Evolutionary conservation across 2,888 invertebrate species (phyloP).

Genomic region (Drosophila mimetica): DNA sequence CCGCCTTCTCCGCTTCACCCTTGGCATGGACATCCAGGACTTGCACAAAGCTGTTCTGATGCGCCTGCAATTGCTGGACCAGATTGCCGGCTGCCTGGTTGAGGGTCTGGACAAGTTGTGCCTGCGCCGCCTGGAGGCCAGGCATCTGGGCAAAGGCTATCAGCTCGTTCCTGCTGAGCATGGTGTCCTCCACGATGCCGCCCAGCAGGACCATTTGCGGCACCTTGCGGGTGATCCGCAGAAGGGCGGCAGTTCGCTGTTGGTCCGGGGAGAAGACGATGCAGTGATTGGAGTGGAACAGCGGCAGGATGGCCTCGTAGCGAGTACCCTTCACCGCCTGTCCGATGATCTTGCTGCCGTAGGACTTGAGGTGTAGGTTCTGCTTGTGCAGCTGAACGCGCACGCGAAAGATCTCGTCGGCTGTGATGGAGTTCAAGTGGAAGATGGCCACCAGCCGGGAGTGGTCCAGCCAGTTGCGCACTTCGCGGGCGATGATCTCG

Average conservation of each 20-base stretch:
- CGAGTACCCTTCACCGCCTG: slow-evolving; percentile 88
- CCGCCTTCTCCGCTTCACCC: slow-evolving; percentile 20
- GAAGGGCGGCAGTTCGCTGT: slow-evolving; percentile 86
- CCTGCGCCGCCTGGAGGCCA: slow-evolving; percentile 87
- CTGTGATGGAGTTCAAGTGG: slow-evolving; percentile 89
- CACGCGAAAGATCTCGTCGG: slow-evolving; percentile 88
- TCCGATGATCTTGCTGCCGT: slow-evolving; percentile 87
- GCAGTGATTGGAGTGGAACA: slow-evolving; percentile 88
- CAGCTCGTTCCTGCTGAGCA: slow-evolving; percentile 89
- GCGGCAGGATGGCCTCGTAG: slow-evolving; percentile 88
- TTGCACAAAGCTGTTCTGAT: slow-evolving; percentile 88
- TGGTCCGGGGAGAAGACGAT: slow-evolving; percentile 90
- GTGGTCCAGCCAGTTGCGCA: slow-evolving; percentile 88
- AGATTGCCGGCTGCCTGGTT: slow-evolving; percentile 88
- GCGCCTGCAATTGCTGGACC: slow-evolving; percentile 88
- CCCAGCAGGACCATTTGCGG: slow-evolving; percentile 90
- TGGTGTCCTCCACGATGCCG: slow-evolving; percentile 89
- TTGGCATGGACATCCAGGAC: slow-evolving; percentile 87
- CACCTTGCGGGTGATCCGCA: slow-evolving; percentile 89
- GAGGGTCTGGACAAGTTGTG: slow-evolving; percentile 89
- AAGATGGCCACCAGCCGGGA: slow-evolving; percentile 90
- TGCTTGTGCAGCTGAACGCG: slow-evolving; percentile 87
- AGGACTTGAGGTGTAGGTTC: slow-evolving; percentile 89
- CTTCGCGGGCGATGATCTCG: slow-evolving; percentile 89
- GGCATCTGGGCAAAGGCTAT: slow-evolving; percentile 88